phyloP scores from a whole-genome alignment of 2,113 vertebrate genomes.

The Atractosteus spatula region DNA sequence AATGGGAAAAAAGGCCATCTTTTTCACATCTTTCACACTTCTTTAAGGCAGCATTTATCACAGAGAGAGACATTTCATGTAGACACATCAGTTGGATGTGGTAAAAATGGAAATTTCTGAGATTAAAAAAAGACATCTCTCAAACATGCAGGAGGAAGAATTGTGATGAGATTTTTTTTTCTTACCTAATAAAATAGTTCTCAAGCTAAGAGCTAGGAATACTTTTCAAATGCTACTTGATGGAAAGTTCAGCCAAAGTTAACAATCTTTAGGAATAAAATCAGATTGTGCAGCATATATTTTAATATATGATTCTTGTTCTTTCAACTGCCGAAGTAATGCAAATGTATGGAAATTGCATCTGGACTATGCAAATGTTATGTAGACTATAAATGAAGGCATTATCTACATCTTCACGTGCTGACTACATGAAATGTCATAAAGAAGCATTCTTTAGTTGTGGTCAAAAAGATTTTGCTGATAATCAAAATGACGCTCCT shows the following conservation, averaged over 20 bases:
- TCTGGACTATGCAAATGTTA: slow-evolving; percentile 54
- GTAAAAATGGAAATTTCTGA: slow-evolving; percentile 22
- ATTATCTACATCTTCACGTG: slow-evolving; percentile 61
- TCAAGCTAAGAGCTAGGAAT: slow-evolving; percentile 39
- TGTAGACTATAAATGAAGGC: slow-evolving; percentile 50
- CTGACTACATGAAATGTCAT: slow-evolving; percentile 43
- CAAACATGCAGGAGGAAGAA: not conserved
- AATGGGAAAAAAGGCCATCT: slow-evolving; percentile 19
- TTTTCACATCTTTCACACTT: slow-evolving; percentile 21
- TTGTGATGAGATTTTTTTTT: slow-evolving; percentile 23
- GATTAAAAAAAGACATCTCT: slow-evolving; percentile 10
- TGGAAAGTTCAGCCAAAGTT: slow-evolving; percentile 35
- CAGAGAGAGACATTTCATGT: slow-evolving; percentile 17
- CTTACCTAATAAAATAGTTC: slow-evolving; percentile 35
- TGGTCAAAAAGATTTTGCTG: slow-evolving; percentile 31
- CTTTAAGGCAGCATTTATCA: slow-evolving; percentile 25
- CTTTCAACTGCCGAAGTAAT: slow-evolving; percentile 15
- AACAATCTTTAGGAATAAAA: slow-evolving; percentile 55
- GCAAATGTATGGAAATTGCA: slow-evolving; percentile 1
- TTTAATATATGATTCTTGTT: slow-evolving; percentile 37
- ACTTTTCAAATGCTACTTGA: slow-evolving; percentile 38
- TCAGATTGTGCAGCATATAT: slow-evolving; percentile 49
- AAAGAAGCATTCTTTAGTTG: slow-evolving; percentile 45
- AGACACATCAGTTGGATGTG: slow-evolving; percentile 35
- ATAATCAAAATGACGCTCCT: slow-evolving; percentile 39